A percentile compares a stretch with the other conserved stretches of the same genome.
These are phyloP conservation scores for Brachyptera risi DNA, from an alignment of 2,888 invertebrate species.

Conservation along the genomic window DNA sequence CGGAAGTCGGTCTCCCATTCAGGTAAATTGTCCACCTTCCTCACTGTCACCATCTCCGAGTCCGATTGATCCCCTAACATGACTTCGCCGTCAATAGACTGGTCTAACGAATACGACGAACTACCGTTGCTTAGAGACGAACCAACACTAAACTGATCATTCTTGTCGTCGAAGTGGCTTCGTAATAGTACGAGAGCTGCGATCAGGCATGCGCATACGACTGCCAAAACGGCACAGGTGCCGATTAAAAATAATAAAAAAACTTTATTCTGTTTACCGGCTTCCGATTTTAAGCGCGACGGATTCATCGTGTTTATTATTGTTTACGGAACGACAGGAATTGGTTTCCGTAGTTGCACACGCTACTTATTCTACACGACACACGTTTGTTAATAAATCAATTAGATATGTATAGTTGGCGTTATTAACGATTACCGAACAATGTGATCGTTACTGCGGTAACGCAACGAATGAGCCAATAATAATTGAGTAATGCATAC, in stretches of 20 bases:
- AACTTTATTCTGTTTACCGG: too few relatives aligned
- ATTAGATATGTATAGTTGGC: too few relatives aligned
- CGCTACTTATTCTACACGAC: too few relatives aligned
- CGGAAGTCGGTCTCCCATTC: constrained; percentile 44
- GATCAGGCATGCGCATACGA: constrained; percentile 42
- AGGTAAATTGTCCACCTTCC: not conserved
- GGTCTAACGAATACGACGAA: not conserved
- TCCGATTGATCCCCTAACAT: constrained; percentile 1
- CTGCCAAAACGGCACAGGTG: constrained; percentile 41
- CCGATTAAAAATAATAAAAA: constrained; percentile 15
- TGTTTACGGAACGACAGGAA: too few relatives aligned
- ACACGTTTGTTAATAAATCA: too few relatives aligned
- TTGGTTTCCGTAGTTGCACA: too few relatives aligned
- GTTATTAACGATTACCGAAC: too few relatives aligned
- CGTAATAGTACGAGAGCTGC: constrained; percentile 43
- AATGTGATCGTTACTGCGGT: too few relatives aligned
- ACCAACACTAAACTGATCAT: not conserved
- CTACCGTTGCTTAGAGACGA: not conserved
- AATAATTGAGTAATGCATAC: too few relatives aligned
- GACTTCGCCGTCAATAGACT: not conserved
- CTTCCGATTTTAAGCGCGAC: too few relatives aligned
- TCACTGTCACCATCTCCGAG: not conserved
- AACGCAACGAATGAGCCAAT: too few relatives aligned
- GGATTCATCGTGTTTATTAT: too few relatives aligned
- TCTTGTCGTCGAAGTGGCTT: constrained; percentile 33